Evolutionary conservation across 2,888 invertebrate genomes (phyloP).

Genomic region (Cosmia pyralina): DNA sequence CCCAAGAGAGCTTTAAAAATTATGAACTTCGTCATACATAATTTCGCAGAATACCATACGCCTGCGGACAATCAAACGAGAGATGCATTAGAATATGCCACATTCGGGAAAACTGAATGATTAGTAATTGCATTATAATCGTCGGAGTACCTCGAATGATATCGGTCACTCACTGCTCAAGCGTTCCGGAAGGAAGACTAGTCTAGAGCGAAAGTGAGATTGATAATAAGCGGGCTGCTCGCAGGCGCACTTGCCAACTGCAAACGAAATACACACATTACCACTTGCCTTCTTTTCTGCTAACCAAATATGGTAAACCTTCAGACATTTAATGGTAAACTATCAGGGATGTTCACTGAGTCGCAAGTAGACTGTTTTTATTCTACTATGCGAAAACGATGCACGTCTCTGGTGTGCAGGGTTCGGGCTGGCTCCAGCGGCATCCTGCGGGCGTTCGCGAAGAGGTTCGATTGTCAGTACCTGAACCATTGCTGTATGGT

Average conservation of each 20-base stretch:
- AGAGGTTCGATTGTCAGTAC: too few relatives aligned
- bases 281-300: conserved; percentile 32
- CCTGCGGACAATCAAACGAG: conserved; percentile 43
- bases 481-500: too few relatives aligned
- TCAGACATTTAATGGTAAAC: neutral
- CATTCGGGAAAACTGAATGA: neutral
- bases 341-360: too few relatives aligned
- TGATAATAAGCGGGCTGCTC: conserved; percentile 52
- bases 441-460: too few relatives aligned
- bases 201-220: conserved; percentile 44
- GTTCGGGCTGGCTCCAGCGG: too few relatives aligned
- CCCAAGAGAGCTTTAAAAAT: conserved; percentile 3
- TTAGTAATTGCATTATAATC: conserved; percentile 33
- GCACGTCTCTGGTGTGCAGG: too few relatives aligned
- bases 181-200: conserved; percentile 53
- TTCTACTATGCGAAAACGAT: too few relatives aligned
- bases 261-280: conserved; percentile 50
- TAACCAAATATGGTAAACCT: neutral
- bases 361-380: too few relatives aligned
- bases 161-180: conserved; percentile 46
- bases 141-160: conserved; percentile 44
- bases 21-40: conserved; percentile 6
- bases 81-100: conserved; percentile 26
- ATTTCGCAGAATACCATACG: conserved; percentile 18
- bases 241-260: conserved; percentile 53